Evolutionary conservation across 2,888 invertebrate species (phyloP).

Genomic region (Leucoptera coffeella): DNA sequence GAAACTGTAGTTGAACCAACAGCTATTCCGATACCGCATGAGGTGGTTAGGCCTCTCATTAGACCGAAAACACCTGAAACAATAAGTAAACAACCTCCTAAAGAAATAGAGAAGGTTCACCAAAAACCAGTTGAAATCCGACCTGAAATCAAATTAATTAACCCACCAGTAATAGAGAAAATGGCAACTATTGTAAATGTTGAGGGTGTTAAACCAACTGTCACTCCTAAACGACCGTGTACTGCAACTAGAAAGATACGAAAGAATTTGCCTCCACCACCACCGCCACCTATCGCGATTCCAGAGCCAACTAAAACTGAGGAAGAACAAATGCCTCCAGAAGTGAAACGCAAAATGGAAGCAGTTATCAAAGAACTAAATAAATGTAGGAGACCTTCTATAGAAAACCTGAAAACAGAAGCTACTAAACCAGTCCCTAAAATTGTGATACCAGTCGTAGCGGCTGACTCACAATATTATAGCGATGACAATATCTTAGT

Average conservation of each 20-base stretch:
- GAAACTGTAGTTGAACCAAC: constrained; percentile 10
- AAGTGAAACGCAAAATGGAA: constrained; percentile 56
- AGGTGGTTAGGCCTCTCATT: no score
- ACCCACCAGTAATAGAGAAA: background rate
- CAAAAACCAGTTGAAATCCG: no score
- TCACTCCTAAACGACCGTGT: constrained; percentile 9
- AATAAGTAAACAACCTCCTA: background rate
- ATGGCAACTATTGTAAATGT: background rate
- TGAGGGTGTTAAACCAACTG: background rate
- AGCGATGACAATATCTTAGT: constrained; percentile 28
- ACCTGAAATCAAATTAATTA: no score
- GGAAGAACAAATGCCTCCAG: constrained; percentile 35
- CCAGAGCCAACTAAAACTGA: constrained; percentile 8
- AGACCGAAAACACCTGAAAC: background rate
- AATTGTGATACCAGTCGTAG: constrained; percentile 36
- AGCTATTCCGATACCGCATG: constrained; percentile 8
- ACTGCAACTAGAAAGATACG: constrained; percentile 26
- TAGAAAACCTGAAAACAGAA: constrained; percentile 21
- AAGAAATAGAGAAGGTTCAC: background rate
- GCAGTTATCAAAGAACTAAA: constrained; percentile 55
- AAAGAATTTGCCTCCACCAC: constrained; percentile 39
- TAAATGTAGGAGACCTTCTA: constrained; percentile 23
- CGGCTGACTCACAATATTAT: constrained; percentile 32
- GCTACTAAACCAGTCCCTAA: constrained; percentile 25
- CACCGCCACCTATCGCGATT: constrained; percentile 22